A percentile compares a stretch with the other conserved stretches of the same genome.
Conservation (phyloP, 1,140 invertebrate genomes). For the Rhopalosiphum padi region DNA sequence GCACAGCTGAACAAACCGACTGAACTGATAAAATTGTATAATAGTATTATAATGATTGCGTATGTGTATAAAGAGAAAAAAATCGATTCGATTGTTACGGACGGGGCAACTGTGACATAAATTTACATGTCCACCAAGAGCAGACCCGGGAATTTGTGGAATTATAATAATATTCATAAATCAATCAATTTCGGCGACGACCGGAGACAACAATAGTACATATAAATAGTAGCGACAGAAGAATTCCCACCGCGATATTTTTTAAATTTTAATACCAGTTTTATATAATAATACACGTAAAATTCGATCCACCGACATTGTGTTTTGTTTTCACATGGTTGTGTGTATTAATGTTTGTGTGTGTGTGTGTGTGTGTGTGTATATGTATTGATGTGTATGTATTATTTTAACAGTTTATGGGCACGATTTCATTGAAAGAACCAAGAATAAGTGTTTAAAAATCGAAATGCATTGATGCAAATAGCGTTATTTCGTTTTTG, state of each 20-base stretch:
- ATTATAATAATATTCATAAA: conserved; percentile 58
- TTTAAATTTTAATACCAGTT: conserved; percentile 49
- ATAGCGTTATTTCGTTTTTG: neutral
- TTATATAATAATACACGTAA: conserved; percentile 23
- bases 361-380: neutral
- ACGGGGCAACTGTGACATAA: conserved; percentile 50
- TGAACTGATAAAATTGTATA: conserved; percentile 50
- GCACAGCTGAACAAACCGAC: conserved; percentile 3
- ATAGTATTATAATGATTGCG: conserved; percentile 46
- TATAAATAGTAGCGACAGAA: neutral
- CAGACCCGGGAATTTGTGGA: conserved; percentile 53
- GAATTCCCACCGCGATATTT: conserved; percentile 22
- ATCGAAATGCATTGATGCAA: neutral
- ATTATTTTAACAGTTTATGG: neutral
- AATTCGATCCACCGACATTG: conserved; percentile 36
- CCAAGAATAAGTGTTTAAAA: conserved; percentile 1
- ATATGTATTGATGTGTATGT: neutral
- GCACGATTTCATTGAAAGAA: neutral
- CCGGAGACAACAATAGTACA: conserved; percentile 53
- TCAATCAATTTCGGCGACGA: conserved; percentile 53
- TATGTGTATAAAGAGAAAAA: conserved; percentile 36
- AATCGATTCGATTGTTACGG: conserved; percentile 52
- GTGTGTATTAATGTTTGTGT: neutral
- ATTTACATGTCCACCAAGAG: conserved; percentile 50
- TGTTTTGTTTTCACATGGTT: conserved; percentile 10